Evolutionary conservation across 2,888 invertebrate genomes (phyloP), one percentile per base, ranked within the genome.

Genomic region (Lathronympha strigana): DNA sequence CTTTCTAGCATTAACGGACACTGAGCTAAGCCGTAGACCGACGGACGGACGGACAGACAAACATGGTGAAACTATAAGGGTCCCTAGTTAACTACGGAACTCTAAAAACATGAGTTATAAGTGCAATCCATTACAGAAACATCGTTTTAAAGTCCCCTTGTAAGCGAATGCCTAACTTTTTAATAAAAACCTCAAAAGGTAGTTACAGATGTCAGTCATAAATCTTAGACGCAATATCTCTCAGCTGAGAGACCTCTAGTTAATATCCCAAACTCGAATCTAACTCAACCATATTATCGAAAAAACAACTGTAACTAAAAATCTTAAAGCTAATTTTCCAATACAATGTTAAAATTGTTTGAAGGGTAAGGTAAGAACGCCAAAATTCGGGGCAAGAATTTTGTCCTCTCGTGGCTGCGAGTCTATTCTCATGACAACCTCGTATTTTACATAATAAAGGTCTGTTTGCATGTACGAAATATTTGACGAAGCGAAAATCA

Each of bases 311-410:
- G 28, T 43, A 57, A 17, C 0, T n/a, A 8, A 1, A n/a, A 1
- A 0, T 0, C 13, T 13, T 31, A 43, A 19, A 43, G 19, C 11
- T 31, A 2, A n/a, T 17, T 28, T 28, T 8, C 43, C 8, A 28
- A 31, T 28, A 13, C n/a, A 17, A 19, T 8, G 1, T 11, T 28
- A 17, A 25, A 28, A 0, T 2, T 0, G 40, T 40, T 9, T 40
- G 4, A 8, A 28, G 4, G 25, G 19, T 31, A 4, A 17, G 13
- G 13, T 25, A 55, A 15, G 2, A 13, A 17, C 33, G 51, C 13
- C 5, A 5, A 47, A 54, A 19, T 62, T 63, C 33, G 25, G 57
- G 28, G 43, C 43, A 43, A 58, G 50, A 45, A 64, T 64, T 50
- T 51, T 43, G n/a, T 49, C 49, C 31, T 49, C 51, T 38, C 19